Evolutionary conservation across 2,888 invertebrate species (phyloP), one percentile per base, ranked within the genome.

Genomic region (Exocentrus adspersus): DNA sequence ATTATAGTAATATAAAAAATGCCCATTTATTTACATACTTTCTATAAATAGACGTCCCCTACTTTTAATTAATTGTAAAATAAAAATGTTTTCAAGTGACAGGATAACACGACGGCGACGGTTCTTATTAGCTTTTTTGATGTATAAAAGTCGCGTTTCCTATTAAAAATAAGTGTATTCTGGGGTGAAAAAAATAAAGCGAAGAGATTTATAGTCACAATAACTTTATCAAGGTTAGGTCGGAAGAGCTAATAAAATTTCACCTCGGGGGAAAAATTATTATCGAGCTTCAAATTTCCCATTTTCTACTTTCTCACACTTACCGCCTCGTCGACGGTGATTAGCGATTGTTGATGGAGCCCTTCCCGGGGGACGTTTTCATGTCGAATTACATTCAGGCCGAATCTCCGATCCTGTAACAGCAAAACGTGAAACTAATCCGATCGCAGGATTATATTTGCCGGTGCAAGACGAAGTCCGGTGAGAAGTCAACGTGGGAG

Each of bases 401-500:
- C 37, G 37, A 56, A 62, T 65, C 61, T 62, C 61, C 54, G 54
- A 56, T 52, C 65, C 48, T 63, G 61, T 65, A 65, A 63, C 60
- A 52, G 50, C 48, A 54, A 60, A 64, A 68, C 65, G 68, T 68
- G 68, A 54, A 65, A 64, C 63, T 65, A 65, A 68, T 68, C 62
- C 60, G 51, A 60, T 59, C 30, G 19, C 32, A 61, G 58, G 66
- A 67, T 61, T 67, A 59, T 61, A 61, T 61, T 60, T 51, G 60
- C 60, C 41, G 42, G 60, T 46, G 46, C 52, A 60, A 64, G 37
- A 12, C 37, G 37, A 37, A 5, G 37, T 5, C 12, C n/a, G 37
- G n/a, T 14, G 37, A 14, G 14, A n/a, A 12, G 12, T 37, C 14
- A 5, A n/a, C 37, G 12, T 14, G 5, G n/a, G n/a, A 37, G 5